phyloP scores from a whole-genome alignment of 2,113 vertebrate species.

The Sarotherodon lohbergeri region DNA sequence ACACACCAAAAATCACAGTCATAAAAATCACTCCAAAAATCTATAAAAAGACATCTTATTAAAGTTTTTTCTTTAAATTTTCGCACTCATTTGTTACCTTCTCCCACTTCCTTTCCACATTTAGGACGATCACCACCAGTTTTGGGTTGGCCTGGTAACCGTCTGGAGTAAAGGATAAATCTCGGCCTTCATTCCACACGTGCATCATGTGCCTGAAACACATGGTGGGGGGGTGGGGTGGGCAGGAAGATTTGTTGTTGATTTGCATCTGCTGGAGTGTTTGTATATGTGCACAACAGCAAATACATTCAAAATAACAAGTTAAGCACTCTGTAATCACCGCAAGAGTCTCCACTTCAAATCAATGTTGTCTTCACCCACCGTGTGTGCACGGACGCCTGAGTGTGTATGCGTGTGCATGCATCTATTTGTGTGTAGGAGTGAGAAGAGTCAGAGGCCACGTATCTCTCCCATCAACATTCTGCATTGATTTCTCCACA shows the following conservation, averaged over 20 bases:
- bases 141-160: slow-evolving; percentile 96
- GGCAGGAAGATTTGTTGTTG: slow-evolving; percentile 5
- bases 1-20: not conserved
- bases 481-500: slow-evolving; percentile 62
- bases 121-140: slow-evolving; percentile 91
- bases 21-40: not conserved
- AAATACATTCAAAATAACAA: slow-evolving; percentile 47
- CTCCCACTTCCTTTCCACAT: slow-evolving; percentile 90
- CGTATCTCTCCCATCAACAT: slow-evolving; percentile 58
- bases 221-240: not conserved
- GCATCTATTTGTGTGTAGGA: slow-evolving; percentile 47
- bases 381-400: not conserved
- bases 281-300: slow-evolving; percentile 6
- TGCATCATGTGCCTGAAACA: slow-evolving; percentile 94
- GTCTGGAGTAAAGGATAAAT: slow-evolving; percentile 94
- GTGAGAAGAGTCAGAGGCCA: slow-evolving; percentile 54
- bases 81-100: slow-evolving; percentile 75
- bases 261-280: slow-evolving; percentile 17
- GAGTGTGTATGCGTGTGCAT: not conserved
- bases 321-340: slow-evolving; percentile 56
- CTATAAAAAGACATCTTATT: not conserved
- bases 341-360: slow-evolving; percentile 44
- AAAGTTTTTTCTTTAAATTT: slow-evolving; percentile 1
- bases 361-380: slow-evolving; percentile 52
- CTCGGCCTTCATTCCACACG: slow-evolving; percentile 88